Base-by-base conservation (phyloP, 1,140 invertebrate species). In the Aricia agestis region DNA sequence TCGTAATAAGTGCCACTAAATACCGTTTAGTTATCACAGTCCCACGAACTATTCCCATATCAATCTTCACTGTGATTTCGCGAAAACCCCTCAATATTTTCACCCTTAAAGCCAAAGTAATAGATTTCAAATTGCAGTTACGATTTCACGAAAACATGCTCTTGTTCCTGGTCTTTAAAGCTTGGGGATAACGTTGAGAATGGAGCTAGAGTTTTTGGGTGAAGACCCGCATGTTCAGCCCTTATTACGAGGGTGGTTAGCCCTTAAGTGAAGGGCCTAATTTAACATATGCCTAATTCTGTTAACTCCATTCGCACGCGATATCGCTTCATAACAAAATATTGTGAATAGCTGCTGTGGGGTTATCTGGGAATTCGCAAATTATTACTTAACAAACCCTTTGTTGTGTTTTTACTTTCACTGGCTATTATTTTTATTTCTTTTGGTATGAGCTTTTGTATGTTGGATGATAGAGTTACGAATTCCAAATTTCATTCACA, bases 31-130 rank as follows among this genome's bases (percentile, higher is more conserved):
- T 73, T 69, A 74, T 80, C 70, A 77, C 69, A 75, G 76, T 85
- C 76, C 77, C 81, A 81, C 77, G 76, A 69, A 41, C 68, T 45
- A 78, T 87, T 87, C 84, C 85, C 85, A 87, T 82, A 86, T 89
- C 79, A 85, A 87, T 86, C 82, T 85, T 82, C 80, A 77, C 80
- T 82, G 81, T 86, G 83, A 87, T 88, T 88, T 82, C 78, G 82
- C 79, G 74, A 81, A 82, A 78, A 75, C 78, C 77, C 70, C 25
- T n/a, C 52, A 19, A 61, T 68, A 36, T 67, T 72, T 31, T 42
- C 6, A 32, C 67, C 73, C 68, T 71, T 81, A 78, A 66, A 5
- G 0, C 1, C n/a, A 59, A 1, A 6, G 0, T 0, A 4, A 58
- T 79, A 83, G 58, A 45, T 74, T 70, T 74, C 10, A 67, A 66